Conservation (phyloP, 2,113 vertebrate species). For the Phaethon lepturus region DNA sequence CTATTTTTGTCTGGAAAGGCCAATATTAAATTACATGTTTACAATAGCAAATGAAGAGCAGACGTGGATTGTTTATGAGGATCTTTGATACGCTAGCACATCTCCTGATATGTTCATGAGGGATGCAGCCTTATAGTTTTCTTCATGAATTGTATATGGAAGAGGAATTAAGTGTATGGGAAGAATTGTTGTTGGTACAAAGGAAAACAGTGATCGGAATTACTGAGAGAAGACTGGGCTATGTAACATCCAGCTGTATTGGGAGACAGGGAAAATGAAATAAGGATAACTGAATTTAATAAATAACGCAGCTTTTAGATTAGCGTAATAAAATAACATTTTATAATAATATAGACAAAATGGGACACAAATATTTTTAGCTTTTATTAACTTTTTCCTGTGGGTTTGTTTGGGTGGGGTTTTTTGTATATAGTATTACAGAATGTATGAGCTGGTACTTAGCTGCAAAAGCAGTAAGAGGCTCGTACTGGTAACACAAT, state of each 20-base stretch:
- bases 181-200: neutral
- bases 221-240: neutral
- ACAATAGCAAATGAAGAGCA: neutral
- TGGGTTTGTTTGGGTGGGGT: neutral
- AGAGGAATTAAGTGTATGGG: neutral
- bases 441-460: neutral
- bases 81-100: neutral
- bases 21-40: neutral
- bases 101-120: neutral
- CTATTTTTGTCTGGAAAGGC: neutral
- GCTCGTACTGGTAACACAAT: neutral
- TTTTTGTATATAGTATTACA: neutral
- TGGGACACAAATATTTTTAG: neutral
- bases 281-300: neutral
- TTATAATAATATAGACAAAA: neutral
- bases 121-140: neutral
- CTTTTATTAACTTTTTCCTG: neutral
- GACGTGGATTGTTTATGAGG: neutral
- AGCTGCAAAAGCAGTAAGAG: neutral
- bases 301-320: neutral
- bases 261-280: neutral
- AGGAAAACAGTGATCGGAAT: neutral
- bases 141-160: neutral
- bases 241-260: neutral
- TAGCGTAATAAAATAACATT: neutral